Evolutionary conservation across 1,140 invertebrate genomes (phyloP), one percentile per base, ranked within the genome.

Genomic region (Penaeus indicus): DNA sequence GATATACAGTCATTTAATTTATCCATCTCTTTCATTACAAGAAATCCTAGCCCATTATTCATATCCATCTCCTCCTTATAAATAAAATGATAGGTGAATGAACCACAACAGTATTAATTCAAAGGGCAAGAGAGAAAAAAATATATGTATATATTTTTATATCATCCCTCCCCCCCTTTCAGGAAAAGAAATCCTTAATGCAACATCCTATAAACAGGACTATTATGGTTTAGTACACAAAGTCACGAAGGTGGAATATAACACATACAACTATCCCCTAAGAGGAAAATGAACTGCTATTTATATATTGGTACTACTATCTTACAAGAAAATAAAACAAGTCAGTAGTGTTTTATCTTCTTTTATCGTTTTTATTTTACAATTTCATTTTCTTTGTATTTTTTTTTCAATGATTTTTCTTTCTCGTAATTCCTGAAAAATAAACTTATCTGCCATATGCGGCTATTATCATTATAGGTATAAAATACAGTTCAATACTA

Each of bases 311-410:
- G 47, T 47, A 47, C 47, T 47, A 47, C 47, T 47, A 47, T 47
- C 47, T 84, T 84, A 84, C 81, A 62, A 84, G 81, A 84, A 84
- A 84, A 84, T 84, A 67, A 84, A 84, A 84, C 81, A 84, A 84
- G 64, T 67, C 62, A 47, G 32, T 84, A 27, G 64, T n/a, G 32
- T 67, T 84, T 84, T 72, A 69, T 69, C 82, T 84, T 84, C 82
- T 72, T 84, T 84, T 84, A 84, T 84, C 82, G 32, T 84, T 84
- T 84, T 84, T 84, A 84, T 84, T 84, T 72, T 84, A 84, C 82
- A 84, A 72, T 47, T 84, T 84, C 47, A 79, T 22, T 79, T 42
- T 67, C 47, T 67, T 84, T 47, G 78, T 60, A 54, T 22, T 60
- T 79, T 79, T 79, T 79, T 60, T 32, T 32, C 78, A 79, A 54